phyloP scores from a whole-genome alignment of 2,113 vertebrate species.

The Phrynosoma platyrhinos region DNA sequence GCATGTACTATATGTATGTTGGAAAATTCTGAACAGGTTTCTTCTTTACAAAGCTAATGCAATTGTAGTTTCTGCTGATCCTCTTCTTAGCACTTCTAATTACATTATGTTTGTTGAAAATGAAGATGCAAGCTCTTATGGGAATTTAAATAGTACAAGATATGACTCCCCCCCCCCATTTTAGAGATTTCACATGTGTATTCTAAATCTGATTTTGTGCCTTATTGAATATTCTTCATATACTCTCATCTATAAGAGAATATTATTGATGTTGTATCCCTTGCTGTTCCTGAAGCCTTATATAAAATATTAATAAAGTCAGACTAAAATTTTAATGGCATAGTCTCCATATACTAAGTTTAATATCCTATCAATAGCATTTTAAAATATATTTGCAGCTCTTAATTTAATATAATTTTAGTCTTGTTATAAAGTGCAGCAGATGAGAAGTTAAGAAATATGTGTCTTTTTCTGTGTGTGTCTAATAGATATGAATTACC shows the following conservation, averaged over 20 bases:
- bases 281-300: conserved; percentile 46
- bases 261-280: conserved; percentile 29
- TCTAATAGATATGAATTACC: conserved; percentile 72
- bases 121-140: not conserved
- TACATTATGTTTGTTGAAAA: conserved; percentile 23
- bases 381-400: conserved; percentile 58
- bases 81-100: conserved; percentile 42
- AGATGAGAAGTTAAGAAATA: conserved; percentile 63
- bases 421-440: conserved; percentile 50
- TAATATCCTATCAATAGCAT: conserved; percentile 58
- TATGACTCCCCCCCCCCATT: conserved; percentile 52
- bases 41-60: conserved; percentile 31
- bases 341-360: conserved; percentile 48
- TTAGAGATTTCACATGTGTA: conserved; percentile 43
- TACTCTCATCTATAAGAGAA: not conserved
- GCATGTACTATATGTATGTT: not conserved
- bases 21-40: not conserved
- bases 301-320: conserved; percentile 43
- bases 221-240: conserved; percentile 27
- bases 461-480: conserved; percentile 53
- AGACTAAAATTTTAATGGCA: conserved; percentile 46
- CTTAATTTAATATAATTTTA: conserved; percentile 69
- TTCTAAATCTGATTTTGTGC: conserved; percentile 21
- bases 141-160: conserved; percentile 48
- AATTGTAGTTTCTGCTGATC: conserved; percentile 39